Evolutionary conservation across 2,113 vertebrate genomes (phyloP).

Genomic region (Corydoras maculifer): DNA sequence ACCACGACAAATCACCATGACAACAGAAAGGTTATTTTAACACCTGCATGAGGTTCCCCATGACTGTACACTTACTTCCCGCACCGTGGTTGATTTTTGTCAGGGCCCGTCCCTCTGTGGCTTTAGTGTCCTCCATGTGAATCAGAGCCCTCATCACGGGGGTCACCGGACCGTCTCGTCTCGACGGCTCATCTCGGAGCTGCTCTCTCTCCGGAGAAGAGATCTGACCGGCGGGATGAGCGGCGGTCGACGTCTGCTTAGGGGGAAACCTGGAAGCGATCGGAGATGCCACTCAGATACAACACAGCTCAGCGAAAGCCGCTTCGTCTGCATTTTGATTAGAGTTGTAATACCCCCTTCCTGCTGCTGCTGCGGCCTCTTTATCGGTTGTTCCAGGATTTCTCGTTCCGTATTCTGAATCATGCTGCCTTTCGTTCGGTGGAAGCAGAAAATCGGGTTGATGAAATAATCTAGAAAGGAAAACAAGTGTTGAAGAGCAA

Average conservation of each 20-base stretch:
- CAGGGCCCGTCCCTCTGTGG: conserved; percentile 74
- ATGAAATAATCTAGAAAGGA: conserved; percentile 55
- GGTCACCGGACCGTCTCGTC: conserved; percentile 64
- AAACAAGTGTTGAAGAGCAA: background rate
- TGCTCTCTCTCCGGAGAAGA: conserved; percentile 55
- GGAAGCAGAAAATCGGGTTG: conserved; percentile 58
- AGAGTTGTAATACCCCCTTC: conserved; percentile 4
- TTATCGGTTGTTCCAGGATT: conserved; percentile 64
- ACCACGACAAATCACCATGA: background rate
- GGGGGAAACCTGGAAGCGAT: too few species aligned
- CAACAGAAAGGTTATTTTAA: too few species aligned
- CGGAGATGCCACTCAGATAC: background rate
- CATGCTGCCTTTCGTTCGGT: conserved; percentile 54
- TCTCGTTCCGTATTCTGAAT: conserved; percentile 66
- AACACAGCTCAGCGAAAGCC: too few species aligned
- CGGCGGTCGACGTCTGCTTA: background rate
- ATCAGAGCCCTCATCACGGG: conserved; percentile 84
- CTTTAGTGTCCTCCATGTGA: conserved; percentile 79
- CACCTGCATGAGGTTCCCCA: too few species aligned
- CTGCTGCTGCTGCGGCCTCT: conserved; percentile 20
- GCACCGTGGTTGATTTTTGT: conserved; percentile 46
- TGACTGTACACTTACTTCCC: conserved; percentile 27
- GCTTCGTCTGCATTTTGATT: too few species aligned
- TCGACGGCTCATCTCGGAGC: conserved; percentile 28
- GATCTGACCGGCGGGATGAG: conserved; percentile 39